A percentile compares a stretch with the other conserved stretches of the same genome.
These are phyloP conservation scores for Psettodes erumei DNA, from an alignment of 2,113 vertebrate genomes.

Conservation along the genomic window DNA sequence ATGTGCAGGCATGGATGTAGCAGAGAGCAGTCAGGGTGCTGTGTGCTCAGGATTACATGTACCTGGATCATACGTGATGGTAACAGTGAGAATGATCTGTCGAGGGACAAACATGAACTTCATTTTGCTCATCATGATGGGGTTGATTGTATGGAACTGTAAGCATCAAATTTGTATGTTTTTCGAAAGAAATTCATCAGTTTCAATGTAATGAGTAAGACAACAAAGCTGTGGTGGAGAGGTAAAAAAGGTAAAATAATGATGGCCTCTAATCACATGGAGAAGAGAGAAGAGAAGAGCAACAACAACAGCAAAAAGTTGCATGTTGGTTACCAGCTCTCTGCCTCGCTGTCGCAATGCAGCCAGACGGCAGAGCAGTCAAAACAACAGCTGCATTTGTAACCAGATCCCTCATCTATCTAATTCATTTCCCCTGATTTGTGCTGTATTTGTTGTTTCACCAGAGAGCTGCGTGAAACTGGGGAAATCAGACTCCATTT, in stretches of 20 bases:
- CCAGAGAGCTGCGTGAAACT: background rate
- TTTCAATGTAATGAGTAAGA: background rate
- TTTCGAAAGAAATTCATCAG: background rate
- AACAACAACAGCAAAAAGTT: constrained; percentile 6
- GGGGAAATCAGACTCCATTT: constrained; percentile 17
- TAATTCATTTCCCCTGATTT: constrained; percentile 15
- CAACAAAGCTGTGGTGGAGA: background rate
- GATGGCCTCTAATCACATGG: background rate
- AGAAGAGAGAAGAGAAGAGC: background rate
- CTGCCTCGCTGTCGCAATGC: constrained; percentile 37
- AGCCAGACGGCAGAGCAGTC: constrained; percentile 24
- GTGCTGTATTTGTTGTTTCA: constrained; percentile 34
- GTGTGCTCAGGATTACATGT: background rate
- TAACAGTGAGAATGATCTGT: background rate
- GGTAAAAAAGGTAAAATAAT: background rate
- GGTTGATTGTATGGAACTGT: background rate
- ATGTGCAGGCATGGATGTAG: background rate
- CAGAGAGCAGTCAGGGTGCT: background rate
- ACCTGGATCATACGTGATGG: background rate
- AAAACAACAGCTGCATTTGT: constrained; percentile 40
- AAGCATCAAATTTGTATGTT: background rate
- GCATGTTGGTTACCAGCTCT: constrained; percentile 26
- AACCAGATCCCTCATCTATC: constrained; percentile 29
- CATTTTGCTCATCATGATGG: background rate
- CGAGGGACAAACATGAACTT: background rate